Percentiles rank a stretch among this genome's conserved stretches.
Evolutionary conservation across 2,888 invertebrate genomes (phyloP).

Genomic region (Caenorhabditis sp.): DNA sequence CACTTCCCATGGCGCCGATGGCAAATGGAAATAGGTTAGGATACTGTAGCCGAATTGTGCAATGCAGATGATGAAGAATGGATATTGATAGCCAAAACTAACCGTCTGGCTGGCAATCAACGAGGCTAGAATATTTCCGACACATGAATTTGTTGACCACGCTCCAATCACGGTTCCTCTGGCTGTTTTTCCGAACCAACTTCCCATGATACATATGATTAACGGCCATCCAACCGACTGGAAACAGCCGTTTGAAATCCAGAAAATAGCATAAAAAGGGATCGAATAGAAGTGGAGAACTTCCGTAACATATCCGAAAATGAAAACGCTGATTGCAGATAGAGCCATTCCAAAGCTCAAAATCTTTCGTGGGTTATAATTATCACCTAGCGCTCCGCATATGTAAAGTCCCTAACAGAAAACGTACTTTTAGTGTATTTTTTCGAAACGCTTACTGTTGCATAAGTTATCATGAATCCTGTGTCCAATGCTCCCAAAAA

Average conservation of each 20-base stretch:
- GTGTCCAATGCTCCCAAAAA: slow-evolving; percentile 69
- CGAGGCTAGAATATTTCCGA: slow-evolving; percentile 81
- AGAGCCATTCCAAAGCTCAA: slow-evolving; percentile 80
- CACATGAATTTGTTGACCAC: slow-evolving; percentile 80
- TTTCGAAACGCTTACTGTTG: slow-evolving; percentile 53
- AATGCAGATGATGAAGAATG: slow-evolving; percentile 25
- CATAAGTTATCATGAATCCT: slow-evolving; percentile 67
- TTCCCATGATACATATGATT: slow-evolving; percentile 80
- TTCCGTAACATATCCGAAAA: slow-evolving; percentile 80
- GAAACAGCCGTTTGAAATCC: slow-evolving; percentile 80
- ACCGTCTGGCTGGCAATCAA: slow-evolving; percentile 78
- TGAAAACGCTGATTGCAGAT: slow-evolving; percentile 79
- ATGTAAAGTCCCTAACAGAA: slow-evolving; percentile 80
- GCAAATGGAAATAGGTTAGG: slow-evolving; percentile 79
- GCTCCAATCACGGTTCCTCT: slow-evolving; percentile 80
- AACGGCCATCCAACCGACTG: slow-evolving; percentile 81
- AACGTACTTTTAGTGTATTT: background rate
- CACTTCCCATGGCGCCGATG: slow-evolving; percentile 80
- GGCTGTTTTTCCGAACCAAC: slow-evolving; percentile 74
- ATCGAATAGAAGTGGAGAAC: slow-evolving; percentile 79
- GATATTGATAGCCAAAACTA: slow-evolving; percentile 30
- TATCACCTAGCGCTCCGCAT: slow-evolving; percentile 81
- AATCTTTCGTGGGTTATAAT: slow-evolving; percentile 80
- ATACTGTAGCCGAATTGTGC: slow-evolving; percentile 79
- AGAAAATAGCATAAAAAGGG: slow-evolving; percentile 79